Base-by-base conservation (phyloP, 2,888 invertebrate genomes). In the Dasysyrphus albostriatus region DNA sequence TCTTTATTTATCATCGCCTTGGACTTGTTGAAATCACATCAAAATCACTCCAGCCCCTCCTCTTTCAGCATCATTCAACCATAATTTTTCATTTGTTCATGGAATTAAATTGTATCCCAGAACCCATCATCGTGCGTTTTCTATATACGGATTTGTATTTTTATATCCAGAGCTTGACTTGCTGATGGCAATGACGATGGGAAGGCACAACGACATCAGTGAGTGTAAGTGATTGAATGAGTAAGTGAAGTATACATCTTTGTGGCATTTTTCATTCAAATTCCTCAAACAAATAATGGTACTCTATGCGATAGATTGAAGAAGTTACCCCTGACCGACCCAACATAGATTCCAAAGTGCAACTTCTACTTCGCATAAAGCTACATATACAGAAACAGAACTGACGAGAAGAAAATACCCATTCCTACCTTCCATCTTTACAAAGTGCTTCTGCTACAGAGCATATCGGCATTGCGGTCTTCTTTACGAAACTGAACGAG, bases 261-360 rank as follows among this genome's bases (percentile, higher is more conserved):
- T 76, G 70, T 76, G 81, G 81, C 76, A 81, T 67, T 85, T 74
- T 78, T 65, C n/a, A 85, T 85, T 85, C 77, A 77, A 77, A 85
- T 85, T 85, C 85, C 77, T 82, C 49, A 24, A 58, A 59, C 76
- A 73, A 72, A 49, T 56, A 74, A 69, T 77, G n/a, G 81, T 73
- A 73, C 14, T 24, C 24, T 24, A 2, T 56, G 65, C 63, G 37
- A 67, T 65, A 44, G 49, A 49, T 49, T 56, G 69, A 69, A 80
- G 70, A 29, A 79, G 14, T 32, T 51, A 12, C 14, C 24, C 24
- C 14, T 29, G 1, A 8, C 49, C 19, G 24, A 32, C 54, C 29
- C 16, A 56, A 49, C 34, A 49, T 9, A 59, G 37, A 65, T 32
- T 65, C 42, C 49, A 67, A 67, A 51, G 67, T 67, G 51, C 67